Base-by-base conservation (phyloP, 2,888 invertebrate genomes). In the Tetropium fuscum region DNA sequence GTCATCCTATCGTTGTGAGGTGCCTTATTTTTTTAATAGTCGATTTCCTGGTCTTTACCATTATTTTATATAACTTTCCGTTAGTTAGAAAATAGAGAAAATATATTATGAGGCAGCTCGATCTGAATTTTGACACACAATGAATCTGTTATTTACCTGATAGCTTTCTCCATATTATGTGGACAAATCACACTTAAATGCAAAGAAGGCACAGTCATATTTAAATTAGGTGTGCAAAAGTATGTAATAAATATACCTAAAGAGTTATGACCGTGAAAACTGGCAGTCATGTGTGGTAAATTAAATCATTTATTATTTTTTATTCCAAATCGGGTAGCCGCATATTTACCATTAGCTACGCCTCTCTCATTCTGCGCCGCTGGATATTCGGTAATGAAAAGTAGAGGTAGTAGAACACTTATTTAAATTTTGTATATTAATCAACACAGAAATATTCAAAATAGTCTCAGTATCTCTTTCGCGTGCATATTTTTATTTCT, bases 191-290 rank as follows among this genome's bases (percentile, higher is more conserved):
- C 10, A 44, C 7, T 16, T 6, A 10, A 34, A 40, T 45, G 41
- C 20, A 22, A 44, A 34, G 13, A 49, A 25, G 32, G 43, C 25
- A 36, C 8, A 64, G 62, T 64, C 62, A 63, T 70, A 68, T 72
- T 72, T 64, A 70, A 72, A 72, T 70, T 71, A 71, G 70, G 66
- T 71, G 67, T 60, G 63, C 70, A 68, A 62, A 69, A 68, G 62
- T 66, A 59, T 47, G 67, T 63, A 68, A 74, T 74, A 73, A 70
- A 74, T 73, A 71, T 58, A 65, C 55, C 72, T 71, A 71, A 65
- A 64, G 66, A 71, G 63, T 70, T 72, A 73, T 65, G 69, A 72
- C 69, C 74, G 71, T 74, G 72, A 74, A 73, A 74, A 72, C 65
- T 69, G 67, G 70, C 74, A 65, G 68, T 71, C 70, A 54, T 63